A percentile compares a stretch with the other conserved stretches of the same genome.
Conservation (phyloP, 2,888 invertebrate species). For the Arrhopalites spinosus region DNA sequence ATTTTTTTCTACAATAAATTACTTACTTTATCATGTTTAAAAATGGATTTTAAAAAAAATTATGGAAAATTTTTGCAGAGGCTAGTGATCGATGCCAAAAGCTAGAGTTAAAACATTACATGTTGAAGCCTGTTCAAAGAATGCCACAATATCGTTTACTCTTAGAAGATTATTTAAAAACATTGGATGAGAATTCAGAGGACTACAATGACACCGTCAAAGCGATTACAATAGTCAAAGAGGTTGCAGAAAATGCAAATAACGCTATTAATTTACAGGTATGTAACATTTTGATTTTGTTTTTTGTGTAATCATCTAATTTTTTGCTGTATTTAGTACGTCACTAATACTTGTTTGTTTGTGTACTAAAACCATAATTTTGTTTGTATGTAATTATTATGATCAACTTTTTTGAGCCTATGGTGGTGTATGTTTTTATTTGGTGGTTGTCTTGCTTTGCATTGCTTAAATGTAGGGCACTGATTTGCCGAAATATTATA, state of each 20-base stretch:
- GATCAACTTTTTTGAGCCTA: not conserved
- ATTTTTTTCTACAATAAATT: not conserved
- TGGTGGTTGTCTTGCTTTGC: not conserved
- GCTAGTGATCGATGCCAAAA: slow-evolving; percentile 61
- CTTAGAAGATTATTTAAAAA: slow-evolving; percentile 67
- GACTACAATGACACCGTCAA: slow-evolving; percentile 67
- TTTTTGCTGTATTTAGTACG: not conserved
- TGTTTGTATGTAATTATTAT: not conserved
- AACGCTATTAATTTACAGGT: slow-evolving; percentile 65
- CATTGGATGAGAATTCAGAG: slow-evolving; percentile 60
- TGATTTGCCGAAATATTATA: not conserved
- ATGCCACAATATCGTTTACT: slow-evolving; percentile 67
- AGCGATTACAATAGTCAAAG: slow-evolving; percentile 65
- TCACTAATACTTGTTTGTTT: not conserved
- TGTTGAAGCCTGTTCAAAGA: slow-evolving; percentile 70
- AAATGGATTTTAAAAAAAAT: too few relatives aligned
- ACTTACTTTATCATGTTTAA: not conserved
- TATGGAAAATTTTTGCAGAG: too few relatives aligned
- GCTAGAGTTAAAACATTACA: slow-evolving; percentile 67
- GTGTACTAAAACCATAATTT: not conserved
- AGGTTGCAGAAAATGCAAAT: slow-evolving; percentile 66
- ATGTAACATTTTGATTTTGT: too few relatives aligned
- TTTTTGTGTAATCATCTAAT: too few relatives aligned
- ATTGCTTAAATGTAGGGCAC: not conserved
- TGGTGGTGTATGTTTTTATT: not conserved